Base-by-base conservation (phyloP, 1,140 invertebrate genomes). In the Trichomalopsis sarcophagae region DNA sequence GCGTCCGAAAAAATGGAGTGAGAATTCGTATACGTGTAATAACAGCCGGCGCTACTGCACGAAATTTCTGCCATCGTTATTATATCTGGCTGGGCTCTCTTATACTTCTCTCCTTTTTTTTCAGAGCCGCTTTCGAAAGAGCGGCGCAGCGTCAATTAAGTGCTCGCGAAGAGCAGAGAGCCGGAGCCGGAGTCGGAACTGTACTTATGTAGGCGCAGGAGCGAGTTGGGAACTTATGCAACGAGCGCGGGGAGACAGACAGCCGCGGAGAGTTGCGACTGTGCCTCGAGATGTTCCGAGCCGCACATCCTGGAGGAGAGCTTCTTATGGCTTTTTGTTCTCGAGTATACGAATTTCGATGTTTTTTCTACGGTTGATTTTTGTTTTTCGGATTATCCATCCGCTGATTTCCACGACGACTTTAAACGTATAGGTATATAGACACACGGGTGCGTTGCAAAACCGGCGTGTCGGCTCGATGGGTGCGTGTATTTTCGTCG, bases 81-180 rank as follows among this genome's bases (percentile, higher is more conserved):
- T 71, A 71, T 71, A 30, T 71, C 68, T 71, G 27, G 23, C 68
- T 27, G 27, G 27, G 1, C 27, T 27, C 27, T 44, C 40, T 44
- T 10, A 44, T 44, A 44, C 40, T 7, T 44, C 2, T 68, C 27
- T 68, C 30, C 30, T 71, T 33, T 33, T 27, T 71, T n/a, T 3
- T 0, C 27, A 6, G 7, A 30, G 68, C 23, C n/a, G 68, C 68
- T 71, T 71, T 30, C 68, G 68, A 71, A 71, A 71, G 23, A 62
- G 55, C 55, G 55, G 55, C 55, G 55, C 55, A 62, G 68, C 68
- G 68, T 71, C 68, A 71, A 71, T 71, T 71, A 71, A 71, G 68
- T 33, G 68, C 68, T 71, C 68, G 68, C 23, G 68, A 71, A 27
- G 68, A 71, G 68, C 55, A 62, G 55, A 62, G 55, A 62, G 68